Evolutionary conservation across 2,113 vertebrate species (phyloP).

Genomic region (Sinocyclocheilus rhinocerous): DNA sequence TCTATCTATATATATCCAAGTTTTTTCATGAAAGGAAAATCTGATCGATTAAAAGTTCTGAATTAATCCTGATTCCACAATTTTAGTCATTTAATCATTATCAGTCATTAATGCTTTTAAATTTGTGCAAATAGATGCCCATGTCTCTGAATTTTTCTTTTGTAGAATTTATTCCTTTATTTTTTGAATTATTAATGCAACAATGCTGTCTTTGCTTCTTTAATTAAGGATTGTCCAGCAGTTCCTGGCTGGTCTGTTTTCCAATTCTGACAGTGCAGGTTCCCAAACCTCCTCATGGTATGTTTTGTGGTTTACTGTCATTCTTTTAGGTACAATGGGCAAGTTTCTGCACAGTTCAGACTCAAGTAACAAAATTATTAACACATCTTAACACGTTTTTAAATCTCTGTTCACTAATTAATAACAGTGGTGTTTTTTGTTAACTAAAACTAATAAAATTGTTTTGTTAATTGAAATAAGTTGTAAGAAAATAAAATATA

Average conservation of each 20-base stretch:
- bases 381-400: too few relatives aligned
- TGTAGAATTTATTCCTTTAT: too few relatives aligned
- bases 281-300: slow-evolving; percentile 84
- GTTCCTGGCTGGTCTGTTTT: slow-evolving; percentile 87
- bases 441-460: background rate
- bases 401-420: too few relatives aligned
- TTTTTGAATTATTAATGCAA: background rate
- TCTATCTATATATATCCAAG: too few relatives aligned
- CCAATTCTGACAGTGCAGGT: slow-evolving; percentile 78
- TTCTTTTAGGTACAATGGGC: background rate
- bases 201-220: slow-evolving; percentile 39
- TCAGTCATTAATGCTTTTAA: background rate
- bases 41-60: background rate
- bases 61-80: too few relatives aligned
- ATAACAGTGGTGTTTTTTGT: background rate
- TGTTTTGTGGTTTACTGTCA: slow-evolving; percentile 36
- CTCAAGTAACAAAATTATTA: too few relatives aligned
- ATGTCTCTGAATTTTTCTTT: too few relatives aligned
- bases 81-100: background rate
- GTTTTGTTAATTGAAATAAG: too few relatives aligned
- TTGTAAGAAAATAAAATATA: too few relatives aligned
- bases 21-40: background rate
- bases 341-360: too few relatives aligned
- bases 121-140: background rate
- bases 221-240: slow-evolving; percentile 86